Evolutionary conservation across 1,140 invertebrate species (phyloP).

Genomic region (Palaemon carinicauda): DNA sequence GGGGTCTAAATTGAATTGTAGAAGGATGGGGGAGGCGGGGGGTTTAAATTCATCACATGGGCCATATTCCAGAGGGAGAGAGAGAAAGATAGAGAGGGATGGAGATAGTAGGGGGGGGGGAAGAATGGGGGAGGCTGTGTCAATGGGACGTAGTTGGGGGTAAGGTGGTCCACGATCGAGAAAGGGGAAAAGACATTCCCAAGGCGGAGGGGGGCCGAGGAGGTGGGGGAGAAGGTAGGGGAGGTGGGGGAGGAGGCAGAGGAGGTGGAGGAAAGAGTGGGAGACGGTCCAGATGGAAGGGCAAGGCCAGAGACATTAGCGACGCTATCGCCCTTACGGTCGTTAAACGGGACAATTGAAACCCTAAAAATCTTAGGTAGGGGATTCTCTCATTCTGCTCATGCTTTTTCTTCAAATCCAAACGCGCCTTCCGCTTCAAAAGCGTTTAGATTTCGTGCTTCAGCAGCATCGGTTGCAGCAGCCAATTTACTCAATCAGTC

Average conservation of each 20-base stretch:
- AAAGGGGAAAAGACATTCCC: not conserved
- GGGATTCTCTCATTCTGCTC: not conserved
- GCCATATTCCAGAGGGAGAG: not conserved
- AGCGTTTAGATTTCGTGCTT: too few species aligned
- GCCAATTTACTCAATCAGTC: too few species aligned
- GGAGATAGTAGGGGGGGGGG: not conserved
- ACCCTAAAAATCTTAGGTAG: too few species aligned
- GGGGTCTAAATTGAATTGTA: slow-evolving; percentile 48
- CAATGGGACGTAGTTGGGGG: not conserved
- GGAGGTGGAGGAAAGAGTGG: not conserved
- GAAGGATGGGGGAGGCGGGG: slow-evolving; percentile 26
- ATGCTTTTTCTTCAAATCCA: not conserved
- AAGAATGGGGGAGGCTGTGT: not conserved
- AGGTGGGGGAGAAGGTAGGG: not conserved
- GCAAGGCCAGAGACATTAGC: not conserved
- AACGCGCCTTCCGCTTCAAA: not conserved
- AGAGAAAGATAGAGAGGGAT: too few species aligned
- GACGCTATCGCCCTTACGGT: not conserved
- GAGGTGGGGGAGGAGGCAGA: too few species aligned
- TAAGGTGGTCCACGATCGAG: not conserved
- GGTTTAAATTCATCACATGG: slow-evolving; percentile 54
- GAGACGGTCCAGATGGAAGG: not conserved
- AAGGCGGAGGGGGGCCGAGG: not conserved
- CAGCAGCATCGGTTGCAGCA: too few species aligned
- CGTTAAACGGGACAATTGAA: slow-evolving; percentile 1